Evolutionary conservation across 53 echinoderm and acorn worm genomes (phyloP).

Genomic region (Holothuria leucospilota): DNA sequence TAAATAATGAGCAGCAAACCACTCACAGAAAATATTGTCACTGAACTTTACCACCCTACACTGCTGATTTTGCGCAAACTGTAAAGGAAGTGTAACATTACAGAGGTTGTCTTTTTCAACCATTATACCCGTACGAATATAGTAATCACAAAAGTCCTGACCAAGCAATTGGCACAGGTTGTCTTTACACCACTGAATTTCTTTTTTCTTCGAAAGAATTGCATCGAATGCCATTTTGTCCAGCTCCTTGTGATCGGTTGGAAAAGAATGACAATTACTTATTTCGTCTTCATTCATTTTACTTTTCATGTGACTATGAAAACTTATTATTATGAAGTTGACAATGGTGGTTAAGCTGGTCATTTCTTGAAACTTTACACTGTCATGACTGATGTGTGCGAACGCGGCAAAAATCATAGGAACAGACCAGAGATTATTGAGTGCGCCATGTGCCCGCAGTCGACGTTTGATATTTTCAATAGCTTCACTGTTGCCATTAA

Average conservation of each 20-base stretch:
- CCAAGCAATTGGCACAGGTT: not conserved
- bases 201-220: not conserved
- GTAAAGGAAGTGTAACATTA: no score
- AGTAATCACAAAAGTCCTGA: not conserved
- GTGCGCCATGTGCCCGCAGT: not conserved
- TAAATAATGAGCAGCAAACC: not conserved
- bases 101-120: constrained; percentile 3
- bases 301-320: not conserved
- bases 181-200: not conserved
- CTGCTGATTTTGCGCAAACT: no score
- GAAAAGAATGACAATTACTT: not conserved
- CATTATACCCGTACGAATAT: not conserved
- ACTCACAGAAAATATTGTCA: constrained; percentile 6
- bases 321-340: not conserved
- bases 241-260: not conserved
- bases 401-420: not conserved
- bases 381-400: not conserved
- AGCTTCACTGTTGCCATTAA: no score
- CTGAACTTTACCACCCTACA: no score
- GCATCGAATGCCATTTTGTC: not conserved
- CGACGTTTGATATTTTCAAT: not conserved
- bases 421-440: not conserved
- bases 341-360: not conserved
- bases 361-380: no score
- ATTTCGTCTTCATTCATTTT: not conserved